Conservation (phyloP, 2,888 invertebrate species). For the Prosopocoilus inquinatus region DNA sequence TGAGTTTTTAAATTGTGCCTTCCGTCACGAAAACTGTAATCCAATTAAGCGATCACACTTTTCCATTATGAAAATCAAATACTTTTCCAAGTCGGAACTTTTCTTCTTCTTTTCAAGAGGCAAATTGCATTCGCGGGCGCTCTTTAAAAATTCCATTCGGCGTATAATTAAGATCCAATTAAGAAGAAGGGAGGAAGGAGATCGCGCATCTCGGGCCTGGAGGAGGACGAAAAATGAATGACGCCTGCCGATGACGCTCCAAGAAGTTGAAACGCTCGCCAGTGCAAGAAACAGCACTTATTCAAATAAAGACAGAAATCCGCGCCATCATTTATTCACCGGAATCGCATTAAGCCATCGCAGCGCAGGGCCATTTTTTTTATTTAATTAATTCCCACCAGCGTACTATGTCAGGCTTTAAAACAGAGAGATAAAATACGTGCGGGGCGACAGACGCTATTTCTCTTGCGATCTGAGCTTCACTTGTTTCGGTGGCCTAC, state of each 20-base stretch:
- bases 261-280: no score
- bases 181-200: no score
- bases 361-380: conserved; percentile 43
- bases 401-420: conserved; percentile 49
- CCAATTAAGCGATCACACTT: no score
- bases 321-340: conserved; percentile 44
- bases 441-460: conserved; percentile 46
- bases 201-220: background rate
- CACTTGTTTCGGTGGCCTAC: conserved; percentile 27
- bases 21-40: no score
- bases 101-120: no score
- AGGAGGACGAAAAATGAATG: background rate
- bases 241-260: background rate
- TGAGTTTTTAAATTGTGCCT: no score
- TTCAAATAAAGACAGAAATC: conserved; percentile 41
- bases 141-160: no score
- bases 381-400: conserved; percentile 50
- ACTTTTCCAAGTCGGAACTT: no score
- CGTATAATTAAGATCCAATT: no score
- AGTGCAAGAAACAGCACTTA: conserved; percentile 25
- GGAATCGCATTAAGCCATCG: conserved; percentile 48
- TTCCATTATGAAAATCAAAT: no score
- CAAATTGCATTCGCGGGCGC: no score
- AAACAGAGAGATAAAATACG: conserved; percentile 46
- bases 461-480: conserved; percentile 43